phyloP scores from a whole-genome alignment of 2,888 invertebrate species.

The Troides helena region DNA sequence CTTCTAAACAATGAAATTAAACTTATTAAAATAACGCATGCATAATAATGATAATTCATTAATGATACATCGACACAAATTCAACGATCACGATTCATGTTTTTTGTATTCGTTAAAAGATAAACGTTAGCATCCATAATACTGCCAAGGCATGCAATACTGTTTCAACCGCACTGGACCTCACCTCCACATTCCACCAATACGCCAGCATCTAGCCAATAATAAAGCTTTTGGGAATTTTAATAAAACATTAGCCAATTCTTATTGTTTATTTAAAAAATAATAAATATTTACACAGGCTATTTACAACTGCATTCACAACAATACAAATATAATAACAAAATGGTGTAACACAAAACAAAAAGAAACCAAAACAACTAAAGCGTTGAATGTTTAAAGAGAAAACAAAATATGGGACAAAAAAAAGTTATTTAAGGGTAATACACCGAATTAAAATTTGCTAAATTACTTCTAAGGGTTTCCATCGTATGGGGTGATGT shows the following conservation, averaged over 20 bases:
- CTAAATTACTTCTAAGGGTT: conserved; percentile 12
- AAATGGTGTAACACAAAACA: conserved; percentile 42
- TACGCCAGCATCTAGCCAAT: neutral
- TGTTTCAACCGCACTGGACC: neutral
- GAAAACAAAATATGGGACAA: conserved; percentile 16
- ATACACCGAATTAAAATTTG: conserved; percentile 3
- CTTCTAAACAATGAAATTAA: neutral
- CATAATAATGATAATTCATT: neutral
- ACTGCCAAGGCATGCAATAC: conserved; percentile 14
- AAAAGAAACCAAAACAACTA: conserved; percentile 25
- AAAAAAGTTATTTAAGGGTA: conserved; percentile 13
- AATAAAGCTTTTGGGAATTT: conserved; percentile 37
- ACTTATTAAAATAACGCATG: neutral
- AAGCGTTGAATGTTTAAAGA: conserved; percentile 2
- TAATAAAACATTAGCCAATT: conserved; percentile 67
- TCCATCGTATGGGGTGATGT: conserved; percentile 37
- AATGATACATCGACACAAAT: neutral
- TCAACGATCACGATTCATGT: neutral
- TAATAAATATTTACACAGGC: conserved; percentile 66
- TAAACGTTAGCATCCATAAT: conserved; percentile 10
- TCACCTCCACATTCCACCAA: conserved; percentile 3
- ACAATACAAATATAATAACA: conserved; percentile 42
- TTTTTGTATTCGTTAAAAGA: neutral
- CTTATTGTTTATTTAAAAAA: conserved; percentile 63
- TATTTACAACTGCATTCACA: conserved; percentile 61